Evolutionary conservation across 2,113 vertebrate genomes (phyloP).

Genomic region (Dromaius novaehollandiae): DNA sequence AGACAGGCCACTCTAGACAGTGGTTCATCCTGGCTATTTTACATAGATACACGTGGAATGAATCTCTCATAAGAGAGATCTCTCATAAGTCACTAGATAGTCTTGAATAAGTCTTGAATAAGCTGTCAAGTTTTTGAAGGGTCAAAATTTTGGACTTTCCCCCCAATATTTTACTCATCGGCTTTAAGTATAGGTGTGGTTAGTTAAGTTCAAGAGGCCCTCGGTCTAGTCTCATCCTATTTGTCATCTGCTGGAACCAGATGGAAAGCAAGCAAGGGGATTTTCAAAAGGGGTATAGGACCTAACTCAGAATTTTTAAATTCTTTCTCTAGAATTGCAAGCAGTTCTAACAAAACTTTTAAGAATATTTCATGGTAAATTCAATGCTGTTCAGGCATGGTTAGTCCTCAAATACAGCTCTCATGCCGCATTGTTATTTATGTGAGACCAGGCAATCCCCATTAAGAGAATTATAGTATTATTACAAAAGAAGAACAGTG

Average conservation of each 20-base stretch:
- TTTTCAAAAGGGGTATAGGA: not conserved
- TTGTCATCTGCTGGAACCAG: not conserved
- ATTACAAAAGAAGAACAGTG: not conserved
- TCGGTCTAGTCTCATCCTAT: not conserved
- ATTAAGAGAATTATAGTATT: not conserved
- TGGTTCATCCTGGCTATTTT: not conserved
- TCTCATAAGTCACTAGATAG: not conserved
- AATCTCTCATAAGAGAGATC: not conserved
- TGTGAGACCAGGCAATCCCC: not conserved
- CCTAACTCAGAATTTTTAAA: not conserved
- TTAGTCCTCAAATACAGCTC: not conserved
- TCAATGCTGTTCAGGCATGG: not conserved
- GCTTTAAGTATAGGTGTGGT: not conserved
- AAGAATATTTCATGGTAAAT: not conserved
- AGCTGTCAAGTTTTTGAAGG: not conserved
- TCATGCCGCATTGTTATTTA: not conserved
- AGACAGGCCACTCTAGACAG: not conserved
- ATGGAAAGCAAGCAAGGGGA: not conserved
- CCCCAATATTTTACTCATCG: not conserved
- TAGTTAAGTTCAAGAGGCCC: not conserved
- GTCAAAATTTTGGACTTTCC: not conserved
- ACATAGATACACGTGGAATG: not conserved
- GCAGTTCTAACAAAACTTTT: not conserved
- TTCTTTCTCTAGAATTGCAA: not conserved
- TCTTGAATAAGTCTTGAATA: not conserved